Evolutionary conservation across 2,113 vertebrate species (phyloP).

Genomic region (Quiscalus mexicanus): DNA sequence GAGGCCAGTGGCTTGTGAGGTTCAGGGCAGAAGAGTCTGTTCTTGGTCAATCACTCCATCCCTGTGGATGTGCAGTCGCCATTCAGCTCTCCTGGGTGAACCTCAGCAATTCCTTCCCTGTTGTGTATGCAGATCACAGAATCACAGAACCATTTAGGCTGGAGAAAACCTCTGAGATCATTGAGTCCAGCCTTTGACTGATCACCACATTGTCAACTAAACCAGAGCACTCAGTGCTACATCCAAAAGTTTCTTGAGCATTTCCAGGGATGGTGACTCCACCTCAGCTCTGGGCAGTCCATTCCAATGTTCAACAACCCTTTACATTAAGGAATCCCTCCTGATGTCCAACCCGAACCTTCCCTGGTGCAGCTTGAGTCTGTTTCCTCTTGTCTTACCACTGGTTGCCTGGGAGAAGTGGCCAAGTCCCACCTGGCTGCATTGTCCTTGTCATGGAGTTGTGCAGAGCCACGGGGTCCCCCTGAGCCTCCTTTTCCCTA

Average conservation of each 20-base stretch:
- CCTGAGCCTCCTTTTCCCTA: not conserved
- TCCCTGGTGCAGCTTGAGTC: not conserved
- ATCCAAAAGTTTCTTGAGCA: fast-evolving
- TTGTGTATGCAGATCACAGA: not conserved
- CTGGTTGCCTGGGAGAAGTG: not conserved
- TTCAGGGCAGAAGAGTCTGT: fast-evolving
- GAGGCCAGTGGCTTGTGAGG: not conserved
- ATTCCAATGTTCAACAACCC: not conserved
- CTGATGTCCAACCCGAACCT: not conserved
- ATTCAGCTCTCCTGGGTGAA: not conserved
- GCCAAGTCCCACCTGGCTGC: not conserved
- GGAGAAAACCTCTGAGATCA: not conserved
- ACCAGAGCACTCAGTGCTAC: not conserved
- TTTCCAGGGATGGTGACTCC: not conserved
- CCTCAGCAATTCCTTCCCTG: not conserved
- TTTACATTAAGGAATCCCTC: not conserved
- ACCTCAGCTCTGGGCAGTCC: not conserved
- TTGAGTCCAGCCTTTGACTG: not conserved
- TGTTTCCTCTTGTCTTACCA: not conserved
- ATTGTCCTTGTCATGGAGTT: not conserved
- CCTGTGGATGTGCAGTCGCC: fast-evolving
- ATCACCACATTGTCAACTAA: not conserved
- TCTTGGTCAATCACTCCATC: not conserved
- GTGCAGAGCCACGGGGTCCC: fast-evolving
- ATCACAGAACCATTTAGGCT: not conserved